Evolutionary conservation across 2,797 vertebrate genomes (phyloP).

Genomic region (Crocidura indochinensis): DNA sequence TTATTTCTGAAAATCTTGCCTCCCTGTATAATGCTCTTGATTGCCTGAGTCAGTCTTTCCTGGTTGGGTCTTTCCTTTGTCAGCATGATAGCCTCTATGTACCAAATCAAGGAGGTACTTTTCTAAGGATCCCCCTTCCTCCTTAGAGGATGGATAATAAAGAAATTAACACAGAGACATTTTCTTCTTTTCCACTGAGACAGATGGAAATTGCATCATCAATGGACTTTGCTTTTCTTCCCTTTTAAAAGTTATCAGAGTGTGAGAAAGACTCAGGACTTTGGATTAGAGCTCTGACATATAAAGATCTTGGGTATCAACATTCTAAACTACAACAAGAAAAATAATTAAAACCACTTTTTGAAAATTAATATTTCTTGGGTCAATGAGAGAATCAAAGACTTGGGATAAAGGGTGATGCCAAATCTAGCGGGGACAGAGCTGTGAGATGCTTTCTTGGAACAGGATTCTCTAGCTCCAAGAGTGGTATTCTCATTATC

Average conservation of each 20-base stretch:
- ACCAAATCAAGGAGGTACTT: background rate
- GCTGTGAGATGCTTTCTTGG: no score
- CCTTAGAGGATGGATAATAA: background rate
- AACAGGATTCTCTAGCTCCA: no score
- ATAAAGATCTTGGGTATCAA: background rate
- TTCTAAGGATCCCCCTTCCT: background rate
- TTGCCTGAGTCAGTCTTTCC: background rate
- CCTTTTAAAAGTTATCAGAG: background rate
- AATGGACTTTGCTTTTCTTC: background rate
- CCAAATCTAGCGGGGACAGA: background rate
- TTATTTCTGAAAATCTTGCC: background rate
- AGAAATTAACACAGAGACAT: background rate
- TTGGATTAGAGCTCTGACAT: background rate
- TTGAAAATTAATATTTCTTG: slow-evolving; percentile 34
- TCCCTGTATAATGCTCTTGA: background rate
- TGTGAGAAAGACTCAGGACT: background rate
- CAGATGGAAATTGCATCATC: background rate
- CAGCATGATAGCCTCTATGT: no score
- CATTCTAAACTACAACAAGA: background rate
- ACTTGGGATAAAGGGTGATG: background rate
- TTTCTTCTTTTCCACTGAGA: background rate
- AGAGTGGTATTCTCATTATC: no score
- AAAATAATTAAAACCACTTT: background rate
- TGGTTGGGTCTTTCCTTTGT: background rate
- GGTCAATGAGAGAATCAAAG: background rate